Evolutionary conservation across 2,113 vertebrate genomes (phyloP), one percentile per base, ranked within the genome.

Genomic region (Vulpes ferrilata): DNA sequence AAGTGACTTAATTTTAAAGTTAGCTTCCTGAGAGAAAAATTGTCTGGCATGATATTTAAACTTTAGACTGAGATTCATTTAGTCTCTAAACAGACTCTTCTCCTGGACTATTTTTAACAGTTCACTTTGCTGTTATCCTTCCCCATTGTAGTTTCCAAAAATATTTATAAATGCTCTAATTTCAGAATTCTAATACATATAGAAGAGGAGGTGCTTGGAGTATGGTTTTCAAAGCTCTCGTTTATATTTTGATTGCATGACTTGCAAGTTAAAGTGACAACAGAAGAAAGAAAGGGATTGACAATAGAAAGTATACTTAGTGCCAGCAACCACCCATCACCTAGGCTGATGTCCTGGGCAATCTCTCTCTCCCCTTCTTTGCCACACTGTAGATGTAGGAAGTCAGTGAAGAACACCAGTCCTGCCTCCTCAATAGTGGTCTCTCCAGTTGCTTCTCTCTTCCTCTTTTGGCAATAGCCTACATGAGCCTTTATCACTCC

Each of bases 41-140:
- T 87, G 62, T 71, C 83, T 96, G 38, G n/a, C 93, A 51, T 96
- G 74, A 23, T 82, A 95, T 71, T 82, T 95, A 92, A 93, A 94
- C 78, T 97, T 98, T 55, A 91, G 38, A 79, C 90, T 69, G 62
- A 81, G 78, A 92, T 96, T 92, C 83, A 59, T 96, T 96, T 97
- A 89, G 73, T 98, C 81, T 98, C 87, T 95, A 97, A 97, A 96
- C 62, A 96, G 95, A 97, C 17, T 83, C 19, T 96, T 97, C 43
- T 97, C 32, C 32, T 69, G n/a, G n/a, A 7, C 32, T 93, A 32
- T 90, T 93, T 57, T 57, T 91, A 12, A 62, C 60, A 81, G 38
- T 97, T 95, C 87, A 85, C 15, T 95, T 82, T 95, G 38, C 86
- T 97, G 43, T 97, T 96, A 95, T 74, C 64, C 57, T 92, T 62